Evolutionary conservation across 2,888 invertebrate species (phyloP).

Genomic region (Notocelia uddmanniana): DNA sequence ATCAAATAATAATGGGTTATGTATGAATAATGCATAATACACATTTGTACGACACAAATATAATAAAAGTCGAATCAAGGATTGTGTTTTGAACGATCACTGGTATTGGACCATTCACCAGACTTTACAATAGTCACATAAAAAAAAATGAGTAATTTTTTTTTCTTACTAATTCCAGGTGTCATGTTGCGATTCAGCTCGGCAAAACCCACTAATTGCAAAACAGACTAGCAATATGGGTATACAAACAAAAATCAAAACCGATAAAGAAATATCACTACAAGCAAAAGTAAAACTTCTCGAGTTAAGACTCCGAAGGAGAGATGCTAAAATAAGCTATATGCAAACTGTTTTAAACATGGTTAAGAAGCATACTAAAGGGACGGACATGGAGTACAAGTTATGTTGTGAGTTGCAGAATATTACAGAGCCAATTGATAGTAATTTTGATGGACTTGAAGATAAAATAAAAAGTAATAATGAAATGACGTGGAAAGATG

Average conservation of each 20-base stretch:
- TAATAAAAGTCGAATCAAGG: too few relatives aligned
- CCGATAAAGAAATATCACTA: conserved; percentile 16
- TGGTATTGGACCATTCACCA: too few relatives aligned
- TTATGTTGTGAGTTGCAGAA: conserved; percentile 38
- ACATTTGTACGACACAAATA: too few relatives aligned
- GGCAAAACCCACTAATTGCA: background rate
- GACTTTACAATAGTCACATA: too few relatives aligned
- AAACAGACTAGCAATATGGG: conserved; percentile 10
- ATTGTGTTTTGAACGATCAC: too few relatives aligned
- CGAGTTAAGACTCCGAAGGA: conserved; percentile 17
- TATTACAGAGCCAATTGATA: conserved; percentile 22
- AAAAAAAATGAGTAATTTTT: background rate
- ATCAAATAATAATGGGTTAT: too few relatives aligned
- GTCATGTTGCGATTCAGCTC: conserved; percentile 1
- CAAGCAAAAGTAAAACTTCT: conserved; percentile 19
- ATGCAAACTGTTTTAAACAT: conserved; percentile 40
- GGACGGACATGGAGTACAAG: conserved; percentile 39
- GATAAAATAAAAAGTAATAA: background rate
- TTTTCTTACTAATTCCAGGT: conserved; percentile 21
- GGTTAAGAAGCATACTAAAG: conserved; percentile 38
- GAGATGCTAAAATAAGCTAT: conserved; percentile 31
- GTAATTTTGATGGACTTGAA: too few relatives aligned
- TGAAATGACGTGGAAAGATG: conserved; percentile 1
- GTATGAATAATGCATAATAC: too few relatives aligned
- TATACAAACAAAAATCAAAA: conserved; percentile 18